Base-by-base conservation (phyloP, 2,888 invertebrate species). In the Drosophila kambysellisi region DNA sequence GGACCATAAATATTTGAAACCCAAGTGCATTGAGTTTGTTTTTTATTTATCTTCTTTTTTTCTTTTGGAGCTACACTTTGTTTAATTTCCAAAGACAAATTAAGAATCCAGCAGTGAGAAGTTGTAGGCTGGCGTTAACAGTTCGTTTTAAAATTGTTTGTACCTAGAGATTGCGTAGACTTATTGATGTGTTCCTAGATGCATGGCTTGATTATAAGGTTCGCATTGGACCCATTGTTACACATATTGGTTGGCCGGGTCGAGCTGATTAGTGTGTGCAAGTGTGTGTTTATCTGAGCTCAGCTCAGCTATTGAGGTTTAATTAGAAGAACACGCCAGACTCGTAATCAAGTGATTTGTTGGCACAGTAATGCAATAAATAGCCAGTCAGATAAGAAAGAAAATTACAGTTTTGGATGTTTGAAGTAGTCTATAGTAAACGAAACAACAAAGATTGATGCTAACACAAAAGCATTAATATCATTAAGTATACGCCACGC, bases 41-140 rank as follows among this genome's bases (percentile, higher is more conserved):
- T 41, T 41, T 56, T 67, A 29, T 59, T 4, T 37, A 53, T n/a
- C 7, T 4, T 12, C 12, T 32, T 46, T 37, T 25, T 17, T 52
- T 51, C 30, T 60, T 39, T 58, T 81, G 81, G 83, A 76, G 81
- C 81, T 66, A 58, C 25, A 59, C 43, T 68, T 61, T 54, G 50
- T 68, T 56, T 54, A 60, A 37, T 65, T 37, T 29, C 17, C 35
- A 66, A 58, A 63, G 69, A 82, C 82, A 82, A 81, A 82, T 81
- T 82, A 82, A 70, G 69, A 79, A 65, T 75, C 66, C 25, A 56
- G 60, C 67, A 20, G 65, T 30, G 84, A 82, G 84, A 84, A 84
- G 63, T 82, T 72, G 84, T 76, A 81, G 84, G 84, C 80, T 85
- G 84, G 86, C 84, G 79, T 85, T 84, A 86, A 84, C 84, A 85